Percentiles rank a stretch among this genome's conserved stretches.
Evolutionary conservation across 2,113 vertebrate species (phyloP).

Genomic region (Labeo catla): DNA sequence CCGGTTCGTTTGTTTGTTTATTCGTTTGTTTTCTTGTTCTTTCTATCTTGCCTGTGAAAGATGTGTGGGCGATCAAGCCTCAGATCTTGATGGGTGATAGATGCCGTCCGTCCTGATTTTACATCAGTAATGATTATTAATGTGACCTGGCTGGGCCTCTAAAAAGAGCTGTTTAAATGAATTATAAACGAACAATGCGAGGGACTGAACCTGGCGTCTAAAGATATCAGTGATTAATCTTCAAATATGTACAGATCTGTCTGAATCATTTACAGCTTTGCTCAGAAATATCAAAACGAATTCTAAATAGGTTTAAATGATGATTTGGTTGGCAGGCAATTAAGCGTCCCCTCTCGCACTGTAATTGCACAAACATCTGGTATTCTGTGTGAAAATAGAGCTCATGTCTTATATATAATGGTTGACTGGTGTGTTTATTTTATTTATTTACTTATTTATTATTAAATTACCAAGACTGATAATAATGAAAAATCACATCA

Average conservation of each 20-base stretch:
- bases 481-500: not conserved
- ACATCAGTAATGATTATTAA: constrained; percentile 52
- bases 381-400: not conserved
- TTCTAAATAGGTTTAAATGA: constrained; percentile 39
- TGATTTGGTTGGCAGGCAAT: constrained; percentile 28
- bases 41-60: not conserved
- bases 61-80: constrained; percentile 15
- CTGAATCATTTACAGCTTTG: constrained; percentile 48
- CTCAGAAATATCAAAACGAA: constrained; percentile 32
- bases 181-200: constrained; percentile 46
- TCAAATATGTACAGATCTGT: constrained; percentile 48
- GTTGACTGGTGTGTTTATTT: not conserved
- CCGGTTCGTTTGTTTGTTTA: not conserved
- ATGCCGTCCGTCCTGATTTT: constrained; percentile 42
- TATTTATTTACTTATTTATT: not conserved
- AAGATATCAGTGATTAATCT: constrained; percentile 38
- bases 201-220: constrained; percentile 12
- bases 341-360: not conserved
- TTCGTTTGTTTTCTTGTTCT: not conserved
- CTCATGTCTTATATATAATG: not conserved
- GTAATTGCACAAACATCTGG: constrained; percentile 22
- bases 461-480: not conserved
- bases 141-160: constrained; percentile 20
- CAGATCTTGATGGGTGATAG: constrained; percentile 28
- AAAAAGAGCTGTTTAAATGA: constrained; percentile 18